Percentiles rank a stretch among this genome's conserved stretches.
Conservation (phyloP, 2,113 vertebrate genomes). For the Colaptes auratus region DNA sequence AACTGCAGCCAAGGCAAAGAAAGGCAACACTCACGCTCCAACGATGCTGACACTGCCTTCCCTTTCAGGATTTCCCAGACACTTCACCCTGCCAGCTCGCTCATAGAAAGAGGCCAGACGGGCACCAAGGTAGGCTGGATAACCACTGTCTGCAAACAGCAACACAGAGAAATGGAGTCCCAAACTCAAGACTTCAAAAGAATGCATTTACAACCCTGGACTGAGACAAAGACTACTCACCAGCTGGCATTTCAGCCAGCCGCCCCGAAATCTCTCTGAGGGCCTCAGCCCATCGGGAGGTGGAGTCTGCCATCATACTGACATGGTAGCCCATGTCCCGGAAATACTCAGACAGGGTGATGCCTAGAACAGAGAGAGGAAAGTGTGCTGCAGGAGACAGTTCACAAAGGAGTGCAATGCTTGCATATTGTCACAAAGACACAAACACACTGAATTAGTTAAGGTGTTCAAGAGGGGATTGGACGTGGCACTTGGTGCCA, state of each 20-base stretch:
- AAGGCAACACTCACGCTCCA: conserved; percentile 88
- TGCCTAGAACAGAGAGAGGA: conserved; percentile 78
- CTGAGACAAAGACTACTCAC: conserved; percentile 69
- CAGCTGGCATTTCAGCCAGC: conserved; percentile 98
- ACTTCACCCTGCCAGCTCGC: conserved; percentile 94
- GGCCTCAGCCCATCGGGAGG: conserved; percentile 97
- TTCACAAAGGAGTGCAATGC: neutral
- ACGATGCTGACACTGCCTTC: conserved; percentile 98
- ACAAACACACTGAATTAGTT: neutral
- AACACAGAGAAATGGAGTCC: neutral
- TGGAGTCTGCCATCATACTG: conserved; percentile 99
- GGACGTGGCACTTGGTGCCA: too few species aligned
- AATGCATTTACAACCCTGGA: neutral
- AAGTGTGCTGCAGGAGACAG: neutral
- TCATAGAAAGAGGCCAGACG: conserved; percentile 97
- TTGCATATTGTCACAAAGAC: neutral
- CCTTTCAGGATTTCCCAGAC: conserved; percentile 96
- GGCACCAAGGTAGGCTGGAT: conserved; percentile 95
- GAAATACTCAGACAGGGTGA: conserved; percentile 97
- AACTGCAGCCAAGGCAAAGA: neutral
- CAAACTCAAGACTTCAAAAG: neutral
- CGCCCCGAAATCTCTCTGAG: conserved; percentile 97
- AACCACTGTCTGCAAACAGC: conserved; percentile 89
- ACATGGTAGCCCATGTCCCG: conserved; percentile 98
- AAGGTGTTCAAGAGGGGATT: neutral